phyloP scores from a whole-genome alignment of 1,140 invertebrate species.

The Atta texana region DNA sequence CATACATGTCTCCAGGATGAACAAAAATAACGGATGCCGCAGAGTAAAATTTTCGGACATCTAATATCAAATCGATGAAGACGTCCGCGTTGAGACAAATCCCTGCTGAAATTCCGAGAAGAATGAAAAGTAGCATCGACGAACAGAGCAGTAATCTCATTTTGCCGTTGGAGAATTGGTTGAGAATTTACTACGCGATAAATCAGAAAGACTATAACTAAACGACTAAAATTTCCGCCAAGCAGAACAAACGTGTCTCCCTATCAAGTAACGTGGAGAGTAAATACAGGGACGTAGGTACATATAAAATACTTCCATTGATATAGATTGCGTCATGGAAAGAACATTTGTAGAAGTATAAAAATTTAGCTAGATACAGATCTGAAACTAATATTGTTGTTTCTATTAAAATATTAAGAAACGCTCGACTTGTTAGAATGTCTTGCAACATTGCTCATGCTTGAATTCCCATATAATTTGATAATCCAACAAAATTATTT shows the following conservation, averaged over 20 bases:
- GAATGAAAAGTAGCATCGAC: slow-evolving; percentile 15
- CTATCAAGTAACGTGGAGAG: not conserved
- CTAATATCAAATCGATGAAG: slow-evolving; percentile 61
- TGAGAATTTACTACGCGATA: slow-evolving; percentile 12
- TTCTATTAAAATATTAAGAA: too few species aligned
- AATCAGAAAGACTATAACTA: not conserved
- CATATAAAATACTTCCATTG: not conserved
- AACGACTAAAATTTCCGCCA: slow-evolving; percentile 51
- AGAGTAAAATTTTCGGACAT: slow-evolving; percentile 56
- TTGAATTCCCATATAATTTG: too few species aligned
- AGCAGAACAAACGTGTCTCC: slow-evolving; percentile 18
- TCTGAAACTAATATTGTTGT: too few species aligned
- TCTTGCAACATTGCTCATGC: too few species aligned
- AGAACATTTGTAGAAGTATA: too few species aligned
- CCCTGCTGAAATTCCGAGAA: not conserved
- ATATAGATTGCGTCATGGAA: not conserved
- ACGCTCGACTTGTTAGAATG: too few species aligned
- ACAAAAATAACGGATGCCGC: slow-evolving; percentile 56
- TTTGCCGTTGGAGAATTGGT: not conserved
- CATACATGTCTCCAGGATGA: not conserved
- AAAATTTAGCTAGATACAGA: too few species aligned
- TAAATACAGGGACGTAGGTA: slow-evolving; percentile 17
- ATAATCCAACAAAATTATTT: too few species aligned
- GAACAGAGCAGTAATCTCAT: slow-evolving; percentile 32
- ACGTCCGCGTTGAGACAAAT: not conserved